phyloP scores from a whole-genome alignment of 2,888 invertebrate genomes.

The Buathra laborator region DNA sequence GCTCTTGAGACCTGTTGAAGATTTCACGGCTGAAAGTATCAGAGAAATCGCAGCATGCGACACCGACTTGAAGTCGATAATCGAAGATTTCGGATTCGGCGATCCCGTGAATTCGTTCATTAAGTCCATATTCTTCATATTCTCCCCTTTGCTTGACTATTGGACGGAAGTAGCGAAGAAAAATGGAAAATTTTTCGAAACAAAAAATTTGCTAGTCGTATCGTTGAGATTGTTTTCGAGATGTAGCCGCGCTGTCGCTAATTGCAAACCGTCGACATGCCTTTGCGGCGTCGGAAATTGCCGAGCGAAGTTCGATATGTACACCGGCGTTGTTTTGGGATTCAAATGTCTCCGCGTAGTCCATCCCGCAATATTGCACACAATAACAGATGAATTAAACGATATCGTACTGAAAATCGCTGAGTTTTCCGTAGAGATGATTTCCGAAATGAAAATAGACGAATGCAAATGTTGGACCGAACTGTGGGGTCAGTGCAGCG shows the following conservation, averaged over 20 bases:
- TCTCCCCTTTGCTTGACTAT: slow-evolving; percentile 27
- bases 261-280: background rate
- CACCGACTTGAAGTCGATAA: slow-evolving; percentile 1
- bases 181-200: background rate
- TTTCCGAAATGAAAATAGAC: slow-evolving; percentile 69
- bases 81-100: background rate
- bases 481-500: slow-evolving; percentile 76
- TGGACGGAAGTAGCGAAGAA: slow-evolving; percentile 52
- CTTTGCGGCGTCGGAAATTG: too few species aligned
- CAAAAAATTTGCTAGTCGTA: slow-evolving; percentile 23
- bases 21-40: background rate
- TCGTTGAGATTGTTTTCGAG: slow-evolving; percentile 29
- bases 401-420: slow-evolving; percentile 61
- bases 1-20: slow-evolving; percentile 40
- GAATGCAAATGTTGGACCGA: slow-evolving; percentile 74
- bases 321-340: slow-evolving; percentile 40
- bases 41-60: slow-evolving; percentile 11
- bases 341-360: slow-evolving; percentile 41
- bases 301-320: background rate
- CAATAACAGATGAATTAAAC: slow-evolving; percentile 65
- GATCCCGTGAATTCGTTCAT: slow-evolving; percentile 47
- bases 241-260: slow-evolving; percentile 25
- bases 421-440: slow-evolving; percentile 65
- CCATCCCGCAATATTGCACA: background rate
- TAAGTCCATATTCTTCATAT: slow-evolving; percentile 32